A percentile compares a stretch with the other conserved stretches of the same genome.
Evolutionary conservation across 2,797 vertebrate species (phyloP).

Genomic region (Peromyscus attwateri): DNA sequence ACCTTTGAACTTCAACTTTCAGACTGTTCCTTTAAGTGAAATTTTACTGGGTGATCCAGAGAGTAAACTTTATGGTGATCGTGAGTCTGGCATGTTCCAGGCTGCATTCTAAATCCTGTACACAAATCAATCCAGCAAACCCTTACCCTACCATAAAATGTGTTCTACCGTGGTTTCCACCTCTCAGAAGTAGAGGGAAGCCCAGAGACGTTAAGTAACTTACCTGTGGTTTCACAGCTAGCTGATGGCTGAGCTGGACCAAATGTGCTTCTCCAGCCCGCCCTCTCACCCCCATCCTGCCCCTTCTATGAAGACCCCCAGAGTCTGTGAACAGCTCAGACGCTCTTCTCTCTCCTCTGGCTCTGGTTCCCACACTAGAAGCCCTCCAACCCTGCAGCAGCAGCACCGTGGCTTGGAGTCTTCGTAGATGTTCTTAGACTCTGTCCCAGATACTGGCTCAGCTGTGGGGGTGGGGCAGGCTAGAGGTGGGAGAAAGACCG

Average conservation of each 20-base stretch:
- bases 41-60: not conserved
- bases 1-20: conserved; percentile 15
- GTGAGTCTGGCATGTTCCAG: not conserved
- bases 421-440: not conserved
- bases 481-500: no score
- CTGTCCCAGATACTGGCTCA: not conserved
- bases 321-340: not conserved
- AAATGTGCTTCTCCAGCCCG: not conserved
- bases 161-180: not conserved
- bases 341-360: not conserved
- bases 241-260: not conserved
- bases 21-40: not conserved
- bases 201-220: conserved; percentile 46
- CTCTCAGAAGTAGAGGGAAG: not conserved
- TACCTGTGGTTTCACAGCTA: conserved; percentile 22
- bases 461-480: not conserved
- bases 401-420: not conserved
- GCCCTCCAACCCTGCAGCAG: not conserved
- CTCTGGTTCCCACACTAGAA: not conserved
- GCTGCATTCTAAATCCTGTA: not conserved
- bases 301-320: not conserved
- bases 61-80: not conserved
- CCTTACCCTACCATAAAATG: not conserved
- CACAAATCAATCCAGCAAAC: not conserved
- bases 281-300: no score